A percentile compares a stretch with the other conserved stretches of the same genome.
Evolutionary conservation across 2,797 vertebrate species (phyloP).

Genomic region (Melanotaenia pygmaea): DNA sequence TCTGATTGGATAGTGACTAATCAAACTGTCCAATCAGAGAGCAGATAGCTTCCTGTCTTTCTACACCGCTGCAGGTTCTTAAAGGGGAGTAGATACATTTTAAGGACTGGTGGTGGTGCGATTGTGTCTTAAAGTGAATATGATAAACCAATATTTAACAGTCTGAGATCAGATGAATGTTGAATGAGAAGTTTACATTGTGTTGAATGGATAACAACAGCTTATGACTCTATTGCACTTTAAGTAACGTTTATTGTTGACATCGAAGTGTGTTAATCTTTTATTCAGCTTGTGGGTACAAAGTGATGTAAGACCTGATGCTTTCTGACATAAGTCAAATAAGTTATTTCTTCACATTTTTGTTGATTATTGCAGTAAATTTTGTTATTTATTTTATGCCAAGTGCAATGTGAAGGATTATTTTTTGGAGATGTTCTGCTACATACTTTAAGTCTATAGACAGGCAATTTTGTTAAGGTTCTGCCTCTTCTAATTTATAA

Average conservation of each 20-base stretch:
- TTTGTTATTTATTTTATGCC: background rate
- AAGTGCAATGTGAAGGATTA: background rate
- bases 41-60: too few species aligned
- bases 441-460: background rate
- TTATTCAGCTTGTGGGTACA: background rate
- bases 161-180: background rate
- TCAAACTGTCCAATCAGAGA: too few species aligned
- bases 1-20: too few species aligned
- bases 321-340: background rate
- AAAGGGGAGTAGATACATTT: too few species aligned
- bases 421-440: background rate
- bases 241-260: too few species aligned
- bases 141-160: too few species aligned
- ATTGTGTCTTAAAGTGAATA: too few species aligned
- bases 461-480: background rate
- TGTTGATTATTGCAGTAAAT: background rate
- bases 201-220: too few species aligned
- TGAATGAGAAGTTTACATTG: background rate
- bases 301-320: background rate
- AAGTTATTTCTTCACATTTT: background rate
- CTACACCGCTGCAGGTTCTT: too few species aligned
- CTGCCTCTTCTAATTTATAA: slow-evolving; percentile 6
- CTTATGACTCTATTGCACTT: too few species aligned
- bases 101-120: too few species aligned
- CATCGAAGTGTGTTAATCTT: background rate